These are phyloP conservation scores for Malthinus seriepunctatus DNA, from an alignment of 2,888 invertebrate species.

Conservation along the genomic window DNA sequence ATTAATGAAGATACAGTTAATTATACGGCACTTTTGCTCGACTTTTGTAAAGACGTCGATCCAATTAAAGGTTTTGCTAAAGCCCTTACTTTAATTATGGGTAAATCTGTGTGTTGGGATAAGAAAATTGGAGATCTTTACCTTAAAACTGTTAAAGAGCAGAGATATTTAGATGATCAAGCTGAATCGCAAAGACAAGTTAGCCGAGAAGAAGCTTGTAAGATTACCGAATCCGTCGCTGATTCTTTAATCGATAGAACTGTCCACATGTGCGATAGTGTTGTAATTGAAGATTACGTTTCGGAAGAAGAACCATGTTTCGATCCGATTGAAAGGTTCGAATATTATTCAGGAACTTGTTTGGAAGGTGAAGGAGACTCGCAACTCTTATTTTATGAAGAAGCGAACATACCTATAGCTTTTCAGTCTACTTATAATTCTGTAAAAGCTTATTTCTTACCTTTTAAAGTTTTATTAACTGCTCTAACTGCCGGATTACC, in stretches of 20 bases:
- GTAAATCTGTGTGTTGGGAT: slow-evolving; percentile 59
- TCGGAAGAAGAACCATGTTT: slow-evolving; percentile 1
- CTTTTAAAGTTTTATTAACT: slow-evolving; percentile 43
- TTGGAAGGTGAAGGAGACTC: background rate
- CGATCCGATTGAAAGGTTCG: background rate
- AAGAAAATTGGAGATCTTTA: slow-evolving; percentile 57
- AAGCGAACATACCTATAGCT: slow-evolving; percentile 32
- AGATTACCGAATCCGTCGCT: slow-evolving; percentile 36
- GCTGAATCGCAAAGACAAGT: slow-evolving; percentile 21
- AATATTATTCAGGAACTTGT: background rate
- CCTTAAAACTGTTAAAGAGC: slow-evolving; percentile 41
- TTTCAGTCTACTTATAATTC: slow-evolving; percentile 25
- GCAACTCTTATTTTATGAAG: slow-evolving; percentile 10
- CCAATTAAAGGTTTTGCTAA: slow-evolving; percentile 61
- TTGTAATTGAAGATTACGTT: slow-evolving; percentile 39
- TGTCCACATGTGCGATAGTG: slow-evolving; percentile 42
- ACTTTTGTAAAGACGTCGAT: slow-evolving; percentile 63
- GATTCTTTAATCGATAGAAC: slow-evolving; percentile 39
- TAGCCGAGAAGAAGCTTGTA: slow-evolving; percentile 26
- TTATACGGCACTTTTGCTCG: slow-evolving; percentile 65
- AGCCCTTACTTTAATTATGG: slow-evolving; percentile 61
- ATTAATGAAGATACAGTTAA: slow-evolving; percentile 57
- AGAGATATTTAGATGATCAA: slow-evolving; percentile 32
- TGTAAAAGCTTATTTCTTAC: slow-evolving; percentile 39
- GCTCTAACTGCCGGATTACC: slow-evolving; percentile 43